Evolutionary conservation across 2,797 vertebrate genomes (phyloP), one percentile per base, ranked within the genome.

Genomic region (Arnoldichthys spilopterus): DNA sequence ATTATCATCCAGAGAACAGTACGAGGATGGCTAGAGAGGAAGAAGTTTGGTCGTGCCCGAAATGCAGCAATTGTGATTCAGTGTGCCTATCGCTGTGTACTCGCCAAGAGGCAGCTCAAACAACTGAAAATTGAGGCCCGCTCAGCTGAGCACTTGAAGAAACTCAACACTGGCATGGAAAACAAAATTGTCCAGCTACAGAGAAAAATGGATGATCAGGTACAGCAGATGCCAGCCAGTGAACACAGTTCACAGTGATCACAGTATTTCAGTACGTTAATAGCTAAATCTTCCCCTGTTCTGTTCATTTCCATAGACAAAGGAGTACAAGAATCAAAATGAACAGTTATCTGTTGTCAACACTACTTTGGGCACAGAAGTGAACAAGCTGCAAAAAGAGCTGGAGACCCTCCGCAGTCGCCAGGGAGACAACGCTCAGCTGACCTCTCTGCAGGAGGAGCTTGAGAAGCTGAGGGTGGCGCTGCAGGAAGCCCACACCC

Each of bases 111-210:
- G 0, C 90, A 92, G 76, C 88, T 98, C 20, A 93, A 96, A 83
- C 93, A 93, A 1, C 95, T 97, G 54, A 97, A 94, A 92, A 96
- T 97, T 0, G 97, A 98, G 34, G 97, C 97, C 0, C 92, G 94
- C 22, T 96, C 97, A 0, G 95, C 91, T 0, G 69, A 97, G 74
- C 96, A 95, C 81, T 92, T 97, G 62, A 98, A 96, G 89, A 96
- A 96, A 7, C 96, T 99, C 87, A 98, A 97, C 34, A 90, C 94
- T 0, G 98, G 98, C 73, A 98, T 99, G 98, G 98, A 99, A 93
- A 99, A 98, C 89, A 99, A 99, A 87, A 97, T 99, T 20, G 95
- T 99, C 0, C 97, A 99, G 86, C 94, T 98, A 15, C 97, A 97
- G 85, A 95, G 96, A 85, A 98, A 96, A 91, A 93, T 99, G 7